Conservation (phyloP, 2,113 vertebrate species). For the Dipodomys spectabilis region DNA sequence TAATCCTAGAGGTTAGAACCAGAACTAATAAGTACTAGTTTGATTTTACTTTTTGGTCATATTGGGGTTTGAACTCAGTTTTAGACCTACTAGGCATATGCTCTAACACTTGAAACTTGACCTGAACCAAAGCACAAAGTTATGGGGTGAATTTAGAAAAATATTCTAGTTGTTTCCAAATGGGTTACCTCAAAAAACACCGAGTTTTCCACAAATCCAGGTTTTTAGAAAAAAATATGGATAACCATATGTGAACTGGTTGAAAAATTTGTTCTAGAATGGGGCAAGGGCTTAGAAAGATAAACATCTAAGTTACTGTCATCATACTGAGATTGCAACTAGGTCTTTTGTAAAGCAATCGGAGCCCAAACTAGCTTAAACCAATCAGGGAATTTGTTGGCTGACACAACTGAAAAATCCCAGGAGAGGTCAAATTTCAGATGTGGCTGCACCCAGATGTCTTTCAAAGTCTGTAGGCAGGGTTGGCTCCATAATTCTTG, state of each 20-base stretch:
- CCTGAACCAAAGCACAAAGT: background rate
- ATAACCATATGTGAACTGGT: background rate
- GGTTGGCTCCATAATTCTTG: background rate
- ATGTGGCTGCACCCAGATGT: background rate
- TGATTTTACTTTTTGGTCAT: too few species aligned
- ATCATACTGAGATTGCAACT: background rate
- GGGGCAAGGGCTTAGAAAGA: slow-evolving; percentile 7
- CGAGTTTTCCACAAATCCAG: background rate
- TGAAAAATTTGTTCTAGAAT: slow-evolving; percentile 26
- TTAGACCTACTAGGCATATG: too few species aligned
- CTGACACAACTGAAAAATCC: background rate
- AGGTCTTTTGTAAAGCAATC: background rate
- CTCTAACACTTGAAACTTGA: too few species aligned
- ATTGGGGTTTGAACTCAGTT: too few species aligned
- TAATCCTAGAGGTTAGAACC: slow-evolving; percentile 31
- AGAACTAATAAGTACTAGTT: background rate
- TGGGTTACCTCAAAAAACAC: background rate
- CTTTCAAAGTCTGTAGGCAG: background rate
- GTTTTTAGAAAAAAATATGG: background rate
- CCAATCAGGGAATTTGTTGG: background rate
- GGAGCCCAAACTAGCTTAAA: background rate
- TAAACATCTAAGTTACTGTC: slow-evolving; percentile 18
- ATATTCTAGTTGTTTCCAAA: slow-evolving; percentile 40
- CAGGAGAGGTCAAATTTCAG: background rate
- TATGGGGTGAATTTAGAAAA: slow-evolving; percentile 46